phyloP scores from a whole-genome alignment of 2,888 invertebrate genomes.

The Exephanes ischioxanthus region DNA sequence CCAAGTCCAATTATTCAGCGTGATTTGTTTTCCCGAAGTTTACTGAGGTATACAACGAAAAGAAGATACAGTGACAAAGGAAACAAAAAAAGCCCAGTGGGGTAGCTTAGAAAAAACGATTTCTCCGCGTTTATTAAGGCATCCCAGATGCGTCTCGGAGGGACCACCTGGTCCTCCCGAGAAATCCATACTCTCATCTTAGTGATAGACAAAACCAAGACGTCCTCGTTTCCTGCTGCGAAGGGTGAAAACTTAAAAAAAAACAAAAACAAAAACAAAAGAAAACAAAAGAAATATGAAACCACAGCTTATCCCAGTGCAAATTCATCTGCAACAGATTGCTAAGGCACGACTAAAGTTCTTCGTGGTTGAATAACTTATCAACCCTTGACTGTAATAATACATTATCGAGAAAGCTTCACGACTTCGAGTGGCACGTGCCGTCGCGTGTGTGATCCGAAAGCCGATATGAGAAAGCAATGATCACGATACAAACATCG shows the following conservation, averaged over 20 bases:
- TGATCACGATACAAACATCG: conserved; percentile 46
- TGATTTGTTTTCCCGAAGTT: not conserved
- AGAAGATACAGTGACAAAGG: conserved; percentile 2
- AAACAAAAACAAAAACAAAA: not conserved
- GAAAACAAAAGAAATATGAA: conserved; percentile 5
- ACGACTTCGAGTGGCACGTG: conserved; percentile 64
- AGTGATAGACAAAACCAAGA: conserved; percentile 34
- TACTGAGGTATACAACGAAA: not conserved
- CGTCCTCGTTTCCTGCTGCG: conserved; percentile 1
- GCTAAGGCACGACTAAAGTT: not conserved
- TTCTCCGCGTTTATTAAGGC: conserved; percentile 62
- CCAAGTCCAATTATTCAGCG: not conserved
- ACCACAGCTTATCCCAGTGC: conserved; percentile 9
- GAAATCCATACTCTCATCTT: conserved; percentile 74
- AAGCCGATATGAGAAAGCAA: conserved; percentile 34
- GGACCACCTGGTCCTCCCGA: conserved; percentile 75
- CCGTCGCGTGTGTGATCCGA: conserved; percentile 67
- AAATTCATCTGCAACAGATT: conserved; percentile 34
- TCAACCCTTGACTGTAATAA: conserved; percentile 3
- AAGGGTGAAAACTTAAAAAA: not conserved
- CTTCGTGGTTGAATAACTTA: conserved; percentile 34
- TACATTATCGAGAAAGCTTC: conserved; percentile 53
- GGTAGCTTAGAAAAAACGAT: conserved; percentile 39
- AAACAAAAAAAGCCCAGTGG: conserved; percentile 14
- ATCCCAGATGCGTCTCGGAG: conserved; percentile 73